Evolutionary conservation across 2,797 vertebrate genomes (phyloP).

Genomic region (Xerus rutilus): DNA sequence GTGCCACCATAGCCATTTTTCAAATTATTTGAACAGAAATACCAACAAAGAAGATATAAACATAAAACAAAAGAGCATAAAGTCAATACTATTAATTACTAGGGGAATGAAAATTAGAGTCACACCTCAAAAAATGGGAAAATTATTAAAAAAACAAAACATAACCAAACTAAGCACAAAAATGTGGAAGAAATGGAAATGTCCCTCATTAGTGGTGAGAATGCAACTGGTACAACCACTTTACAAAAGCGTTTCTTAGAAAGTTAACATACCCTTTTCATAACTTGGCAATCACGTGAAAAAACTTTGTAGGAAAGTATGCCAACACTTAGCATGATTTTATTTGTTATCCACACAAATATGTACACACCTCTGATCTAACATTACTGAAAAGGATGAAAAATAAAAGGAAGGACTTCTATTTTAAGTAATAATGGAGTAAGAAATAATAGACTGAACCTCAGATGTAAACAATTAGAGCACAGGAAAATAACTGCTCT

Average conservation of each 20-base stretch:
- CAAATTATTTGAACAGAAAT: not conserved
- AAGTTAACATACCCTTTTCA: not conserved
- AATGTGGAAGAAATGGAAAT: not conserved
- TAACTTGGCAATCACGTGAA: not conserved
- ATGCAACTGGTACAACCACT: not conserved
- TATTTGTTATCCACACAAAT: not conserved
- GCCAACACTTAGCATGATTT: not conserved
- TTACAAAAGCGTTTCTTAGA: not conserved
- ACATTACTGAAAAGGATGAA: slow-evolving; percentile 16
- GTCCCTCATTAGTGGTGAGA: not conserved
- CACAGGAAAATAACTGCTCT: not conserved
- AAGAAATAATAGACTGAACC: not conserved
- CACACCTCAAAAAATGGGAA: not conserved
- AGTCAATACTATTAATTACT: not conserved
- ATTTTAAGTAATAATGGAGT: not conserved
- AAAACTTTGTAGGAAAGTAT: not conserved
- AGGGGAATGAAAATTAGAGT: slow-evolving; percentile 10
- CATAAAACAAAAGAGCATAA: not conserved
- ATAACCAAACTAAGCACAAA: not conserved
- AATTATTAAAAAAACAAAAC: not conserved
- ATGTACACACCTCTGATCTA: not conserved
- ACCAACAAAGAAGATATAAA: not conserved
- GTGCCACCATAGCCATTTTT: not conserved
- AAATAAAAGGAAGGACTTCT: not conserved
- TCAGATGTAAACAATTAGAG: not conserved